phyloP scores from a whole-genome alignment of 1,140 invertebrate genomes.

The Thaumetopoea pityocampa region DNA sequence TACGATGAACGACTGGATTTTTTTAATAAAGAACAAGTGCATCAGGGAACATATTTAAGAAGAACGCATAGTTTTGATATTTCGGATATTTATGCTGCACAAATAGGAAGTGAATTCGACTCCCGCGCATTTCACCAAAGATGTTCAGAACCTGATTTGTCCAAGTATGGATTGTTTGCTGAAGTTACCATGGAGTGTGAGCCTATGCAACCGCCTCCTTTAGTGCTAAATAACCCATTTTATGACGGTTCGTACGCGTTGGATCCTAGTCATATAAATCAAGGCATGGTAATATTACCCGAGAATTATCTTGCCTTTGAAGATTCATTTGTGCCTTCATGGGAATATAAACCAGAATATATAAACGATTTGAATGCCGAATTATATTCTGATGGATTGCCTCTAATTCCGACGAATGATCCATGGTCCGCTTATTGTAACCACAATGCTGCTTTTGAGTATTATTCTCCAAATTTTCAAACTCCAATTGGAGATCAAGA shows the following conservation, averaged over 20 bases:
- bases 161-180: slow-evolving; percentile 58
- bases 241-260: slow-evolving; percentile 64
- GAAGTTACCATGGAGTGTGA: slow-evolving; percentile 47
- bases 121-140: slow-evolving; percentile 30
- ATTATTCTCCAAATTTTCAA: slow-evolving; percentile 56
- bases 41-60: slow-evolving; percentile 36
- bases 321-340: slow-evolving; percentile 67
- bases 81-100: slow-evolving; percentile 45
- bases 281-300: slow-evolving; percentile 52
- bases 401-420: slow-evolving; percentile 57
- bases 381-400: slow-evolving; percentile 58
- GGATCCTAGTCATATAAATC: slow-evolving; percentile 41
- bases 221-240: slow-evolving; percentile 73
- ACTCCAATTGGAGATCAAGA: slow-evolving; percentile 39
- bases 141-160: slow-evolving; percentile 66
- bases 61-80: slow-evolving; percentile 65
- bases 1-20: slow-evolving; percentile 37
- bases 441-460: slow-evolving; percentile 47
- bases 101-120: slow-evolving; percentile 33
- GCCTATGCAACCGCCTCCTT: slow-evolving; percentile 41
- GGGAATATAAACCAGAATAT: slow-evolving; percentile 57
- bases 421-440: slow-evolving; percentile 58
- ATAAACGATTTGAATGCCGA: slow-evolving; percentile 44
- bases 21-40: slow-evolving; percentile 27
- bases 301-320: slow-evolving; percentile 72